Evolutionary conservation across 2,888 invertebrate species (phyloP).

Genomic region (Dicroscelio sp.): DNA sequence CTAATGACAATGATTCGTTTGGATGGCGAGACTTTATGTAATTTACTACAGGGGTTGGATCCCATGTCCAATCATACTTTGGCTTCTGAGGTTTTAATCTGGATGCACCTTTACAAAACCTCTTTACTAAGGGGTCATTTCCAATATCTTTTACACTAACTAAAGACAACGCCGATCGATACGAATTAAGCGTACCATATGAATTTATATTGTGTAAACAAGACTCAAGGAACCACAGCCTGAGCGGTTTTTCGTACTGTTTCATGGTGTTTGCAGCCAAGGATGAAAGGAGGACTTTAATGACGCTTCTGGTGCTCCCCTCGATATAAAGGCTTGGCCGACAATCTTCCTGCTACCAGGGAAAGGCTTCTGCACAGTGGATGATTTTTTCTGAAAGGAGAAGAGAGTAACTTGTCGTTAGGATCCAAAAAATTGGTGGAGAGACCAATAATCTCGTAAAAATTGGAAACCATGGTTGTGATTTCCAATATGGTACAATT

Average conservation of each 20-base stretch:
- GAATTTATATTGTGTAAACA: too few relatives aligned
- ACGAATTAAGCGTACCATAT: not conserved
- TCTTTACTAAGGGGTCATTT: not conserved
- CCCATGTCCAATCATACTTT: not conserved
- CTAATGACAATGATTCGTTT: not conserved
- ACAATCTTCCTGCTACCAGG: constrained; percentile 30
- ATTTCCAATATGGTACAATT: not conserved
- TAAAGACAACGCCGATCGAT: not conserved
- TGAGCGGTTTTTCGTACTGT: too few relatives aligned
- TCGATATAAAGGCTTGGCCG: not conserved
- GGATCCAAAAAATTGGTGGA: not conserved
- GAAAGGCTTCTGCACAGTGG: not conserved
- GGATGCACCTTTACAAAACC: not conserved
- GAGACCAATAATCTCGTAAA: not conserved
- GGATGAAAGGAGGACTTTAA: too few relatives aligned
- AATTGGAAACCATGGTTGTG: not conserved
- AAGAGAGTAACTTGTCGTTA: not conserved
- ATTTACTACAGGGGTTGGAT: not conserved
- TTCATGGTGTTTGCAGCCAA: too few relatives aligned
- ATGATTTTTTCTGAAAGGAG: constrained; percentile 26
- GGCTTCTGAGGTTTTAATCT: not conserved
- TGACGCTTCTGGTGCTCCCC: too few relatives aligned
- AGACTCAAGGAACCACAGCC: too few relatives aligned
- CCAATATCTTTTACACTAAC: not conserved
- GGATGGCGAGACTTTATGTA: not conserved